phyloP scores from a whole-genome alignment of 2,797 vertebrate genomes.

The Tachyglossus aculeatus region DNA sequence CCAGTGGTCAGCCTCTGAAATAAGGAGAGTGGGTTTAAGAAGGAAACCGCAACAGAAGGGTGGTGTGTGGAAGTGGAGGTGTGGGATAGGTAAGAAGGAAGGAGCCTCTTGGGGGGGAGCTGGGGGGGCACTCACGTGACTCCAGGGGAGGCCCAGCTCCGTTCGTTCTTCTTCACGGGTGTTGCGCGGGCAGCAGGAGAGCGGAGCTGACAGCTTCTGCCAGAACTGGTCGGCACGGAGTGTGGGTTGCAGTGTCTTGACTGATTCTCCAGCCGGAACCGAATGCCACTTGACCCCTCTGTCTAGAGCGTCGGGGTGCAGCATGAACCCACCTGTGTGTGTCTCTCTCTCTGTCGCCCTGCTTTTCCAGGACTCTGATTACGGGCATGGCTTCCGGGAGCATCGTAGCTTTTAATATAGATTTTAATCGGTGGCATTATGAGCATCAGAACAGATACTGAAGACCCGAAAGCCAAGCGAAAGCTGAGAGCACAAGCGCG shows the following conservation, averaged over 20 bases:
- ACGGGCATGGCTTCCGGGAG: conserved; percentile 98
- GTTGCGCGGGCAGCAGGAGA: background rate
- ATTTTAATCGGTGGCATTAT: conserved; percentile 99
- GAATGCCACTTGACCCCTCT: background rate
- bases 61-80: too few species aligned
- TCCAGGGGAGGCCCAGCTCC: background rate
- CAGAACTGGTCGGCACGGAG: too few species aligned
- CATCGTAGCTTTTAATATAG: conserved; percentile 98
- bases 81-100: too few species aligned
- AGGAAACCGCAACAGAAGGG: too few species aligned
- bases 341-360: conserved; percentile 13
- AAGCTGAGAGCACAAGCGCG: conserved; percentile 80
- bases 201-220: background rate
- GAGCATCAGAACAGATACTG: conserved; percentile 98
- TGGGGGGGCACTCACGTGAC: too few species aligned
- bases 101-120: too few species aligned
- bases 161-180: too few species aligned
- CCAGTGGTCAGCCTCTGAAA: too few species aligned
- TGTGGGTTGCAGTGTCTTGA: too few species aligned
- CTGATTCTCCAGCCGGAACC: too few species aligned
- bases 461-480: conserved; percentile 69
- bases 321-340: background rate
- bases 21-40: too few species aligned
- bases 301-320: conserved; percentile 40
- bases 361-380: conserved; percentile 89